Evolutionary conservation across 1,140 invertebrate genomes (phyloP), one percentile per base, ranked within the genome.

Genomic region (Calephelis virginiensis): DNA sequence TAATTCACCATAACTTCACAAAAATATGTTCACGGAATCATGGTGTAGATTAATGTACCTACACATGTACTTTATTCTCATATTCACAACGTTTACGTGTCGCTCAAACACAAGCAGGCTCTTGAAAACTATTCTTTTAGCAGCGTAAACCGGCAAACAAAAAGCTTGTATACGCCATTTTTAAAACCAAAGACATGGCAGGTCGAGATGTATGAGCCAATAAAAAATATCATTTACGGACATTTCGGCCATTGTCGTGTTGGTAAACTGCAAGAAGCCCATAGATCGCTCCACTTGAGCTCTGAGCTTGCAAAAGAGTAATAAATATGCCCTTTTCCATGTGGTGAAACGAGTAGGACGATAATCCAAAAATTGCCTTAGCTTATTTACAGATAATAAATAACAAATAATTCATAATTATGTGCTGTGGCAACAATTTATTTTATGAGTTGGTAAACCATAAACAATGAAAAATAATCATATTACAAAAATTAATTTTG

Each of bases 131-230:
- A 75, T 83, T 87, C 83, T 80, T 87, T 92, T 82, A 91, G 85
- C 80, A 89, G 81, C 83, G 83, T 91, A 91, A 89, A 91, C 90
- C 89, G 90, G 90, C 89, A 90, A 91, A 92, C 89, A 91, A 91
- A 91, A 92, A 92, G 89, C 89, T 91, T 91, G 89, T 92, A 92
- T 91, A 92, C 90, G 90, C 90, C 90, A 92, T 92, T 92, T 92
- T 92, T 92, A 90, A 92, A 92, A 91, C 90, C 90, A 89, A 90
- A 91, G 90, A 92, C 90, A 92, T 91, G 90, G 90, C 89, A 91
- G 86, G 85, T 89, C 82, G 80, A 77, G 81, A 81, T 87, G 86
- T 88, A 89, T 77, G 86, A 82, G 86, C 89, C 89, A 90, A 91
- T 90, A 91, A 91, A 91, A 91, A 91, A 91, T 91, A 88, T 89